phyloP scores from a whole-genome alignment of 2,888 invertebrate genomes.

The Allolobophora icterica region DNA sequence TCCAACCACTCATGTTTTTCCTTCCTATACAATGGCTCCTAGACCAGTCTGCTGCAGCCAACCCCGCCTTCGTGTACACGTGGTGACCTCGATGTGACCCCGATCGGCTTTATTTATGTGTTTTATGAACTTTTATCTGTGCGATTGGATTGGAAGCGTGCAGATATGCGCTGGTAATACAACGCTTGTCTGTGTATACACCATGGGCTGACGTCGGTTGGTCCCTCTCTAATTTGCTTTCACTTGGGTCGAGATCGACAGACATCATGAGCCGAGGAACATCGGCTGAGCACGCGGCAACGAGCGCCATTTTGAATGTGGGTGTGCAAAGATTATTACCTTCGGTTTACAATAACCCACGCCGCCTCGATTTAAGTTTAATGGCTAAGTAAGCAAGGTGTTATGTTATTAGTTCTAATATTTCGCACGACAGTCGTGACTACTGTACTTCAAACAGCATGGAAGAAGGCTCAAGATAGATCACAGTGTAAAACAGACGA shows the following conservation, averaged over 20 bases:
- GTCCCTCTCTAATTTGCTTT: background rate
- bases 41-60: background rate
- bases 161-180: background rate
- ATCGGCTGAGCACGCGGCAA: background rate
- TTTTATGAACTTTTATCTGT: conserved; percentile 20
- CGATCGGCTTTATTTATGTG: conserved; percentile 19
- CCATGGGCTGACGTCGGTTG: background rate
- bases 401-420: background rate
- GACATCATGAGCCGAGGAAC: background rate
- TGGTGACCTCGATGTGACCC: conserved; percentile 21
- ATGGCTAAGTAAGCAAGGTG: background rate
- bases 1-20: conserved; percentile 9
- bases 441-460: no score
- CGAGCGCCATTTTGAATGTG: background rate
- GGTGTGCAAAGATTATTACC: background rate
- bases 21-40: background rate
- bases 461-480: background rate
- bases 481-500: background rate
- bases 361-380: background rate
- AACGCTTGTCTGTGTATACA: conserved; percentile 17
- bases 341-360: background rate
- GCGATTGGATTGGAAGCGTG: conserved; percentile 18
- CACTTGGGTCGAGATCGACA: background rate
- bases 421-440: background rate
- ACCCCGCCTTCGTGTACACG: conserved; percentile 21